phyloP scores from a whole-genome alignment of 1,140 invertebrate species.

The Daktulosphaira vitifoliae region DNA sequence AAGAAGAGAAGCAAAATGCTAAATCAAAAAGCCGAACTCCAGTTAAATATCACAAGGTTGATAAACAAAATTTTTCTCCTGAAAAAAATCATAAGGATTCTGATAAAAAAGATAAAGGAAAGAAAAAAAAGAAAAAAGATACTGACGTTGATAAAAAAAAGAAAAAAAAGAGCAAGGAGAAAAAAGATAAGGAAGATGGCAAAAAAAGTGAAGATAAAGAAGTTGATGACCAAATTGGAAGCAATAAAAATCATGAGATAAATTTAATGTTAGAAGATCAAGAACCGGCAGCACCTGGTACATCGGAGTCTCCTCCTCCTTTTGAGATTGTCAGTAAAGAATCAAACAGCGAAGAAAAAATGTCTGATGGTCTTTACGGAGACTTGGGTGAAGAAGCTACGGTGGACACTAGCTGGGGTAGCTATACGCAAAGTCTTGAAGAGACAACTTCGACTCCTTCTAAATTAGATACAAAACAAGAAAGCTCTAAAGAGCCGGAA shows the following conservation, averaged over 20 bases:
- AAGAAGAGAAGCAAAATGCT: slow-evolving; percentile 16
- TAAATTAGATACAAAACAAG: slow-evolving; percentile 35
- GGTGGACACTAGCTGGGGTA: slow-evolving; percentile 14
- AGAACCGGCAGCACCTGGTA: slow-evolving; percentile 34
- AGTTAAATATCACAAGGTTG: slow-evolving; percentile 10
- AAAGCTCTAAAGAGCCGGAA: slow-evolving; percentile 36
- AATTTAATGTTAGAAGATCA: slow-evolving; percentile 35
- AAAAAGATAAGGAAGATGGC: slow-evolving; percentile 43
- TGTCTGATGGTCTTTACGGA: slow-evolving; percentile 34
- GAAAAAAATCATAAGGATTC: slow-evolving; percentile 37
- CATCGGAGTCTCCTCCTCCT: slow-evolving; percentile 15
- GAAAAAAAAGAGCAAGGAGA: slow-evolving; percentile 46
- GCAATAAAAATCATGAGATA: slow-evolving; percentile 38
- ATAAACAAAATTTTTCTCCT: slow-evolving; percentile 36
- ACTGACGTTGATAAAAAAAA: slow-evolving; percentile 42
- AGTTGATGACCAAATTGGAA: slow-evolving; percentile 39
- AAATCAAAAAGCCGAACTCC: slow-evolving; percentile 18
- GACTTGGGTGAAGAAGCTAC: slow-evolving; percentile 5
- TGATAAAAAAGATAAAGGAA: slow-evolving; percentile 36
- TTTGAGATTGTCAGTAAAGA: slow-evolving; percentile 18
- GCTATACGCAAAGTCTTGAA: neutral
- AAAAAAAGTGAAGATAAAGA: slow-evolving; percentile 40
- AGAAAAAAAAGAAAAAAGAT: slow-evolving; percentile 37
- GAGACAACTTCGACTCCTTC: neutral
- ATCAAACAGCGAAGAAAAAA: slow-evolving; percentile 38